Evolutionary conservation across 2,113 vertebrate species (phyloP).

Genomic region (Crocuta crocuta): DNA sequence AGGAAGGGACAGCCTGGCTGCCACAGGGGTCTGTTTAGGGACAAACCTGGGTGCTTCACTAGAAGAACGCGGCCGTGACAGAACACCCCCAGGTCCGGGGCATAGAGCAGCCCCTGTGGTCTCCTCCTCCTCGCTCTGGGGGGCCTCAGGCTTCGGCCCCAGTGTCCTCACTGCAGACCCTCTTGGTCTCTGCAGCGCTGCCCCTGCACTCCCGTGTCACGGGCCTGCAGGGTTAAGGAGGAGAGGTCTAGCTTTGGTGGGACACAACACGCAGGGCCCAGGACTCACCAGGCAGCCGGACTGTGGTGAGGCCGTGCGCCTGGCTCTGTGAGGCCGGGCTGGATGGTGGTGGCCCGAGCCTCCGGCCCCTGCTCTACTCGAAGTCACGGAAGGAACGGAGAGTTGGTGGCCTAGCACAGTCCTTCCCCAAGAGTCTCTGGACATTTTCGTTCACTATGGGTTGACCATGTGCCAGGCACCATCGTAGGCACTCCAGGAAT

Average conservation of each 20-base stretch:
- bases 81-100: not conserved
- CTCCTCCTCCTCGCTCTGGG: not conserved
- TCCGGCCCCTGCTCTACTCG: not conserved
- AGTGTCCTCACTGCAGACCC: not conserved
- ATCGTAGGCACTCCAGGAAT: not conserved
- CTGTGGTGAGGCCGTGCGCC: not conserved
- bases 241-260: not conserved
- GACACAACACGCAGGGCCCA: not conserved
- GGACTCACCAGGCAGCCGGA: not conserved
- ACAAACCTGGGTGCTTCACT: not conserved
- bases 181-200: not conserved
- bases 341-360: not conserved
- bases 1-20: not conserved
- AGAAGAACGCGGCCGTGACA: not conserved
- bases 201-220: not conserved
- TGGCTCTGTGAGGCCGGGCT: not conserved
- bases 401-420: not conserved
- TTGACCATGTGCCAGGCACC: not conserved
- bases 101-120: not conserved
- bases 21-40: not conserved
- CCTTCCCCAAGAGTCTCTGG: conserved; percentile 17
- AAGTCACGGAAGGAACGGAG: not conserved
- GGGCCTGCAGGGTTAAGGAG: not conserved
- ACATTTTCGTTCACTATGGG: not conserved
- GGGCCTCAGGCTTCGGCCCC: not conserved